These are phyloP conservation scores for Aix galericulata DNA, from an alignment of 2,113 vertebrate genomes.

Conservation along the genomic window DNA sequence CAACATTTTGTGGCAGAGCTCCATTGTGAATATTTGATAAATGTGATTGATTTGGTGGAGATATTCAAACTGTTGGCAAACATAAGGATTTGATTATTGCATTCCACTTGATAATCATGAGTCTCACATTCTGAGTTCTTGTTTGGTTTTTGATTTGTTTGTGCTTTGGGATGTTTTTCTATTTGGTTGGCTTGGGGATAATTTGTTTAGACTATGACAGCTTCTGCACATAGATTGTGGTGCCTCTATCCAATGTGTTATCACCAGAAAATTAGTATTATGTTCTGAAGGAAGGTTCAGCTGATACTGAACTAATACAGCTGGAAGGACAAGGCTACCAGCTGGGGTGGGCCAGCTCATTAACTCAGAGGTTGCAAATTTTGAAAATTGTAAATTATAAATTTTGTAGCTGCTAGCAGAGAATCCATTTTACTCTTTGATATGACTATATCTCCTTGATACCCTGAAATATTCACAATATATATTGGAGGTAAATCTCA, in stretches of 20 bases:
- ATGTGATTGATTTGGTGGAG: neutral
- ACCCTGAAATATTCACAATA: neutral
- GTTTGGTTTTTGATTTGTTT: neutral
- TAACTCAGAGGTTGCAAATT: neutral
- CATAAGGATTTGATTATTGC: fast-evolving
- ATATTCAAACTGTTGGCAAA: neutral
- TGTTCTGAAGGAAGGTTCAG: neutral
- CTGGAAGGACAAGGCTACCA: neutral
- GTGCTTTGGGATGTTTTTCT: neutral
- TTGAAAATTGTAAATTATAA: neutral
- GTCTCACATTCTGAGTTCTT: neutral
- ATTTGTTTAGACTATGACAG: neutral
- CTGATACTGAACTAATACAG: neutral
- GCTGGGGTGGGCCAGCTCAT: neutral
- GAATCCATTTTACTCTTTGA: neutral
- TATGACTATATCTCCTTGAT: neutral
- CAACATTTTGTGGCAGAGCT: neutral
- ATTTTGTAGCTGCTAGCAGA: neutral
- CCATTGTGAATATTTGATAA: neutral
- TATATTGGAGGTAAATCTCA: neutral
- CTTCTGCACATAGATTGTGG: neutral
- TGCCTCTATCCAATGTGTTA: neutral
- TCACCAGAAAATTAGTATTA: neutral
- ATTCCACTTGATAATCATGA: neutral
- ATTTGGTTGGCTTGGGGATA: neutral